Percentiles rank a stretch among this genome's conserved stretches.
These are phyloP conservation scores for Pseudomyrmex dendroicus DNA, from an alignment of 1,140 invertebrate species.

Conservation along the genomic window DNA sequence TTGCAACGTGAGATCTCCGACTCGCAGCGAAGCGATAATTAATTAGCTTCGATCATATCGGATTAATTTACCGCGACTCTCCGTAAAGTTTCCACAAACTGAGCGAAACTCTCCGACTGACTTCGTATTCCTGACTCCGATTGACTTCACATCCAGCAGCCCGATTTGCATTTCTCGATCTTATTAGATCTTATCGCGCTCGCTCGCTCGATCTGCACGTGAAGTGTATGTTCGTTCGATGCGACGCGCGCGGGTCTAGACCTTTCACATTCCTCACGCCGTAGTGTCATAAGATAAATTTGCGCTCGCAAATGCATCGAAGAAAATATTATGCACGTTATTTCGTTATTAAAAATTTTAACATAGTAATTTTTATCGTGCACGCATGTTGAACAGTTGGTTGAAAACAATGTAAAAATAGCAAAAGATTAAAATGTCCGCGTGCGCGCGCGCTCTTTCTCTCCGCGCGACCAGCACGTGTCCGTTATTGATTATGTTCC, in stretches of 20 bases:
- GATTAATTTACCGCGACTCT: slow-evolving; percentile 3
- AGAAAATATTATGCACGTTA: slow-evolving; percentile 33
- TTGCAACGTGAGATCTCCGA: not conserved
- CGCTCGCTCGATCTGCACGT: slow-evolving; percentile 19
- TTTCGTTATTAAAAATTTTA: no score
- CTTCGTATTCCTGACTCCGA: not conserved
- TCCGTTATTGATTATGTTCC: slow-evolving; percentile 19
- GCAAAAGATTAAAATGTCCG: not conserved
- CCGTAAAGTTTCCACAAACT: slow-evolving; percentile 8
- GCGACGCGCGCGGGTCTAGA: slow-evolving; percentile 46
- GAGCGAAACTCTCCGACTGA: not conserved
- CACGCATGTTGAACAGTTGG: not conserved
- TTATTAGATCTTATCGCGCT: slow-evolving; percentile 53
- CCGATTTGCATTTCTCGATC: slow-evolving; percentile 30
- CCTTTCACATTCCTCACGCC: slow-evolving; percentile 69
- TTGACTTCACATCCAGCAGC: not conserved
- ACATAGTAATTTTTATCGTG: no score
- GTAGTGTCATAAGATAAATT: slow-evolving; percentile 63
- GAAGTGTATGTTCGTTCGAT: slow-evolving; percentile 23
- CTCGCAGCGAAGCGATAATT: not conserved
- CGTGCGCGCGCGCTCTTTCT: not conserved
- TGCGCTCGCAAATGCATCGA: slow-evolving; percentile 25
- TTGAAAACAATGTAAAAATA: not conserved
- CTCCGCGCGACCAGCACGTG: not conserved
- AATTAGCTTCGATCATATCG: slow-evolving; percentile 9